Evolutionary conservation across 1,140 invertebrate species (phyloP).

Genomic region (Drosophila mauritiana): DNA sequence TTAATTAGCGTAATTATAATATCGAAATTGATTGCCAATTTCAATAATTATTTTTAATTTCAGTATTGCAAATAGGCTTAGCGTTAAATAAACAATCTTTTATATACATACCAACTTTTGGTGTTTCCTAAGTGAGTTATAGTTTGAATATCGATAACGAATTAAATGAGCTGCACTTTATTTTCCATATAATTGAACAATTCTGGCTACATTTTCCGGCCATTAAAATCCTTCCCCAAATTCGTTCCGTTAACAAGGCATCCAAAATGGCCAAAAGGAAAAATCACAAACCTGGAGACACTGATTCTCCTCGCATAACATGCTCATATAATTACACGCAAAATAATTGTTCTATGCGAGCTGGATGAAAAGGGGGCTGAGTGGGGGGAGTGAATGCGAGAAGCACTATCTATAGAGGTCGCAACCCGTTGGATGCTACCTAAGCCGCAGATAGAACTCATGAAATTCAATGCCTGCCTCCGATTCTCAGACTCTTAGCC

Average conservation of each 20-base stretch:
- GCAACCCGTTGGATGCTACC: slow-evolving; percentile 58
- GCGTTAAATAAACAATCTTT: no score
- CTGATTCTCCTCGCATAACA: slow-evolving; percentile 57
- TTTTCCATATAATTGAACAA: slow-evolving; percentile 18
- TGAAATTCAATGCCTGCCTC: slow-evolving; percentile 75
- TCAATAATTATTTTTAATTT: neutral
- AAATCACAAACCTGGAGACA: slow-evolving; percentile 3
- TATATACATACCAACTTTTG: no score
- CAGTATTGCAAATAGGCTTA: neutral
- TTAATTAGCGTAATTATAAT: slow-evolving; percentile 32
- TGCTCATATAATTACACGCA: slow-evolving; percentile 80
- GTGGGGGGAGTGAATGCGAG: slow-evolving; percentile 14
- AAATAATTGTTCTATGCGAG: slow-evolving; percentile 69
- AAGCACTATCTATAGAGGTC: slow-evolving; percentile 66
- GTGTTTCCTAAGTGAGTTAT: no score
- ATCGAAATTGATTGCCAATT: neutral
- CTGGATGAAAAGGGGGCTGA: neutral
- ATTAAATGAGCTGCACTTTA: neutral
- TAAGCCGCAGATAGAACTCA: slow-evolving; percentile 52
- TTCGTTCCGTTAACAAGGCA: slow-evolving; percentile 29
- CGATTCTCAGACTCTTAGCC: slow-evolving; percentile 62
- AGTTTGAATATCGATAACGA: neutral
- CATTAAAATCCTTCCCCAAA: slow-evolving; percentile 22
- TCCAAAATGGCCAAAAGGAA: slow-evolving; percentile 8
- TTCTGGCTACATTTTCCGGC: neutral